A percentile compares a stretch with the other conserved stretches of the same genome.
These are phyloP conservation scores for Drosophila anomalata DNA, from an alignment of 2,888 invertebrate genomes.

Conservation along the genomic window DNA sequence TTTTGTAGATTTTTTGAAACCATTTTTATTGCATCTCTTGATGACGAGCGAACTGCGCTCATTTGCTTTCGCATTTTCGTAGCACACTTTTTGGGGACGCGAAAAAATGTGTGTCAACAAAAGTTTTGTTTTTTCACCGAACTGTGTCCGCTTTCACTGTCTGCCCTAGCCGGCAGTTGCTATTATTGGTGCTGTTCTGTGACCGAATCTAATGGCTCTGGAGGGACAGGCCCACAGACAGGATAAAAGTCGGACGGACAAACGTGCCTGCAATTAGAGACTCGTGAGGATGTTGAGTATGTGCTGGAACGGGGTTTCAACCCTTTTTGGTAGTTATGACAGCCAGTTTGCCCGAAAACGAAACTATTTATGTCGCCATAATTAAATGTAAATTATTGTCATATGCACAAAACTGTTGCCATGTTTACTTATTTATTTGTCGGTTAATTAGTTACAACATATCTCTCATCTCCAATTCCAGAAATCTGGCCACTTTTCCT, in stretches of 20 bases:
- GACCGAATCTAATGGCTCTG: constrained; percentile 36
- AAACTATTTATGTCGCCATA: constrained; percentile 52
- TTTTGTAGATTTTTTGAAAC: constrained; percentile 10
- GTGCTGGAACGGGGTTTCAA: constrained; percentile 2
- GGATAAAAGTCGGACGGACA: constrained; percentile 4
- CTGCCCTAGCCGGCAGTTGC: constrained; percentile 17
- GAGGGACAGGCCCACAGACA: constrained; percentile 14
- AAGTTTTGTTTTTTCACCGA: constrained; percentile 36
- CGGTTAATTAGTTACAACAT: constrained; percentile 55
- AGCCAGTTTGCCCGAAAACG: constrained; percentile 47
- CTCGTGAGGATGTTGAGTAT: constrained; percentile 11
- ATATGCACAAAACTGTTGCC: constrained; percentile 56
- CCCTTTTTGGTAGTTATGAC: constrained; percentile 54
- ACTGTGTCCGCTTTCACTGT: constrained; percentile 34
- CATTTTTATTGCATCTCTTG: constrained; percentile 49
- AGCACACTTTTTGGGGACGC: constrained; percentile 64
- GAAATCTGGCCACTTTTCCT: constrained; percentile 32
- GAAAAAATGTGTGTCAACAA: constrained; percentile 72
- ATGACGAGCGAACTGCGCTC: constrained; percentile 70
- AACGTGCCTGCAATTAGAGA: constrained; percentile 43
- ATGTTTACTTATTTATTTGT: constrained; percentile 62
- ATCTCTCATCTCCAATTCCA: background rate
- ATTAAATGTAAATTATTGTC: constrained; percentile 71
- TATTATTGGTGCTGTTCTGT: constrained; percentile 20
- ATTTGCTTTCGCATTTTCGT: constrained; percentile 66